Percentiles rank a stretch among this genome's conserved stretches.
phyloP scores from a whole-genome alignment of 2,113 vertebrate genomes.

The Gadus chalcogrammus region DNA sequence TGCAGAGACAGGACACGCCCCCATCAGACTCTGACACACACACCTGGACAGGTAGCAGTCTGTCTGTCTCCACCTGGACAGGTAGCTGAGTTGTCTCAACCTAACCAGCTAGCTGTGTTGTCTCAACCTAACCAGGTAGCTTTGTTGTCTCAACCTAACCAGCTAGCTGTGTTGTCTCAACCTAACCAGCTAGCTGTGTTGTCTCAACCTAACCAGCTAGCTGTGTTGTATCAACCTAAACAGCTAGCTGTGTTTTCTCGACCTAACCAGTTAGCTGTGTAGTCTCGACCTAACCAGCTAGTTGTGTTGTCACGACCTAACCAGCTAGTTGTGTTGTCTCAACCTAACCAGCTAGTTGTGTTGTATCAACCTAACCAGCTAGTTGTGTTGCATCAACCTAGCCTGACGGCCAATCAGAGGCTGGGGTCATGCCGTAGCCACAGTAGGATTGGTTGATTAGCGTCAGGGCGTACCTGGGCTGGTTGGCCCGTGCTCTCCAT shows the following conservation, averaged over 20 bases:
- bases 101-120: not conserved
- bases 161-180: too few relatives aligned
- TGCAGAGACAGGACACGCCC: conserved; percentile 26
- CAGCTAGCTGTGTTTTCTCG: too few relatives aligned
- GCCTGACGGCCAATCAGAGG: too few relatives aligned
- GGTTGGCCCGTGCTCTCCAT: conserved; percentile 55
- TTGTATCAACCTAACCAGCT: not conserved
- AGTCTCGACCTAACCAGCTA: too few relatives aligned
- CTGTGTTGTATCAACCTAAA: too few relatives aligned
- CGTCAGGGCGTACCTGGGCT: conserved; percentile 53
- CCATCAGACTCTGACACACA: not conserved
- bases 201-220: too few relatives aligned
- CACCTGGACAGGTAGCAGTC: not conserved
- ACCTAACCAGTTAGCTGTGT: too few relatives aligned
- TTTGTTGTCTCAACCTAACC: not conserved
- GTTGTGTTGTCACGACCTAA: too few relatives aligned
- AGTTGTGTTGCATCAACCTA: not conserved
- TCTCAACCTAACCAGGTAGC: not conserved
- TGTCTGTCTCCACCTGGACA: not conserved
- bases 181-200: too few relatives aligned
- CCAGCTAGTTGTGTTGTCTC: too few relatives aligned
- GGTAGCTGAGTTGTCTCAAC: not conserved
- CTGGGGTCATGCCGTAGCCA: too few relatives aligned
- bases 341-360: not conserved
- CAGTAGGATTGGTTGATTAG: too few relatives aligned